A percentile compares a stretch with the other conserved stretches of the same genome.
Evolutionary conservation across 1,140 invertebrate species (phyloP).

Genomic region (Batillaria attramentaria): DNA sequence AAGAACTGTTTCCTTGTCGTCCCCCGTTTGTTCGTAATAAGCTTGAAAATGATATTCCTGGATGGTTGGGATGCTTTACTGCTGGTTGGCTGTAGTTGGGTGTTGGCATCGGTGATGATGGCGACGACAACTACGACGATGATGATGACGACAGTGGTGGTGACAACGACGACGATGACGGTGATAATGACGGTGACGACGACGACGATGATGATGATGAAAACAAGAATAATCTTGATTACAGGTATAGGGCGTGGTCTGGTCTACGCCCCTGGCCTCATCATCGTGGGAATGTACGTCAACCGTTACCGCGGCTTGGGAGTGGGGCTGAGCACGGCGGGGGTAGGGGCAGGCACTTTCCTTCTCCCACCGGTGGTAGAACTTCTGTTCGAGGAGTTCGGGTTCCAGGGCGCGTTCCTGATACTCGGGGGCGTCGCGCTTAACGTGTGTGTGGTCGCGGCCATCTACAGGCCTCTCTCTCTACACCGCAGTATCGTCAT

Average conservation of each 20-base stretch:
- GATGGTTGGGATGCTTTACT: too few relatives aligned
- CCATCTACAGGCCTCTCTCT: slow-evolving; percentile 42
- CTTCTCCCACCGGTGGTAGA: slow-evolving; percentile 65
- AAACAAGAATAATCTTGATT: too few relatives aligned
- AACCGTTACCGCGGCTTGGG: slow-evolving; percentile 60
- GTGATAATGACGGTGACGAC: too few relatives aligned
- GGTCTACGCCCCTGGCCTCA: slow-evolving; percentile 49
- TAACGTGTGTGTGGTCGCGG: slow-evolving; percentile 41
- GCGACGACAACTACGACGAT: too few relatives aligned
- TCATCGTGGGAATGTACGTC: slow-evolving; percentile 68
- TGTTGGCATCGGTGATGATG: too few relatives aligned
- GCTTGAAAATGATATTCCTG: too few relatives aligned
- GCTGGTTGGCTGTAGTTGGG: too few relatives aligned
- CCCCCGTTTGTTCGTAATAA: too few relatives aligned
- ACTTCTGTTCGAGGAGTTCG: slow-evolving; percentile 47
- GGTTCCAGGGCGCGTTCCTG: slow-evolving; percentile 40
- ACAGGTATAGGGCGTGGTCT: slow-evolving; percentile 35
- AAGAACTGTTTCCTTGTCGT: too few relatives aligned
- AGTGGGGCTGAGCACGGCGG: slow-evolving; percentile 66
- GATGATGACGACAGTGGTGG: too few relatives aligned
- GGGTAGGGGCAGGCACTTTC: slow-evolving; percentile 68
- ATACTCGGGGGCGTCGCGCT: slow-evolving; percentile 39
- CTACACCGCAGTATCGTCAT: slow-evolving; percentile 40
- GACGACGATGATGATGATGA: too few relatives aligned
- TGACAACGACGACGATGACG: too few relatives aligned